Evolutionary conservation across 2,113 vertebrate species (phyloP), one percentile per base, ranked within the genome.

Genomic region (Corythoichthys haematopterus): DNA sequence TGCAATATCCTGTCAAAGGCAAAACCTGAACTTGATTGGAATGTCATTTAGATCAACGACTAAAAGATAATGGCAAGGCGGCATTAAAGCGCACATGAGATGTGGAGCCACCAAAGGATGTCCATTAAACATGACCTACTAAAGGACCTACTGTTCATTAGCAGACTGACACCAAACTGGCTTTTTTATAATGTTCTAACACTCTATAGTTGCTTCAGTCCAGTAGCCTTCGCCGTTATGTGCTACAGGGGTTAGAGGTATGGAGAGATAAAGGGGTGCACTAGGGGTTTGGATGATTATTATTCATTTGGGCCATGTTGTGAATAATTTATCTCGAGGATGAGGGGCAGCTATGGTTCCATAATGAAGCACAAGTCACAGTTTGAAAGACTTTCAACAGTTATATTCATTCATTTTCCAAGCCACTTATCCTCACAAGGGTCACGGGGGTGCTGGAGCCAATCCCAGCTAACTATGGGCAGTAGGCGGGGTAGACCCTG

Each of bases 271-370:
- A 82, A 80, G 73, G 66, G 58, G 69, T 53, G 51, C 64, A 69
- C 46, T 40, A 43, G 78, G 74, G 71, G 76, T 76, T 74, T 70
- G 75, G 65, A 72, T 46, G 65, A 85, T 84, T 77, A 81, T 77
- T 65, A 84, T 87, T 87, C 80, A 83, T 84, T 81, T 76, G 71
- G 73, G 64, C 66, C 67, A 52, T 67, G 78, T 74, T 86, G 56
- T 87, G 79, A 90, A 89, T 89, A 77, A 85, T 86, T 85, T 70
- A 86, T 83, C 66, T 62, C 58, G 40, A 38, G 74, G 52, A 79
- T 74, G 71, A 80, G 59, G 73, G 70, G 69, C 48, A 64, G 72
- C 64, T 77, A 64, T 48, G 76, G 80, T 64, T 78, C 79, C 68
- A 62, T 88, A 87, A 88, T 85, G 77, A 85, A 77, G 72, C 57